A percentile compares a stretch with the other conserved stretches of the same genome.
Evolutionary conservation across 2,797 vertebrate species (phyloP).

Genomic region (Sardinella longiceps): DNA sequence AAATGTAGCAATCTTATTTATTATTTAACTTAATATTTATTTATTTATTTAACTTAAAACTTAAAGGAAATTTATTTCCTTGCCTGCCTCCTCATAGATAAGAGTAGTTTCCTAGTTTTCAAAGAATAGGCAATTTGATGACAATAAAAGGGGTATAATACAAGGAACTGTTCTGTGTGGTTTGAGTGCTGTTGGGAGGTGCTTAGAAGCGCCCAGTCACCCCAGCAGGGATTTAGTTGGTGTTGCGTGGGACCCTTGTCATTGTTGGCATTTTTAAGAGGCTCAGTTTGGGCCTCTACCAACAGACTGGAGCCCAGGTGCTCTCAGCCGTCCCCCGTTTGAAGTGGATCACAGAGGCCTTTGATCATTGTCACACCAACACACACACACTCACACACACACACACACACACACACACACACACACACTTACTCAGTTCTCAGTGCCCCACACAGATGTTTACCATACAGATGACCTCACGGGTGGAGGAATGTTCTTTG

Average conservation of each 20-base stretch:
- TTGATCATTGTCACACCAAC: slow-evolving; percentile 60
- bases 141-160: neutral
- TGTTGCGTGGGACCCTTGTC: slow-evolving; percentile 8
- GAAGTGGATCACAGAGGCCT: slow-evolving; percentile 68
- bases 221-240: slow-evolving; percentile 28
- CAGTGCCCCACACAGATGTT: slow-evolving; percentile 59
- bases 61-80: too few relatives aligned
- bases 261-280: slow-evolving; percentile 14
- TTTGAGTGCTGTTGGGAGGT: neutral
- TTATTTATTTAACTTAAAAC: too few relatives aligned
- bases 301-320: slow-evolving; percentile 61
- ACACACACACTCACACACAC: slow-evolving; percentile 23
- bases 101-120: neutral
- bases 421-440: slow-evolving; percentile 40
- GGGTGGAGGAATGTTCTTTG: slow-evolving; percentile 64
- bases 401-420: slow-evolving; percentile 20
- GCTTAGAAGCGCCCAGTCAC: neutral
- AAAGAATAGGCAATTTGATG: neutral
- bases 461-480: slow-evolving; percentile 72
- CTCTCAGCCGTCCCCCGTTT: slow-evolving; percentile 61
- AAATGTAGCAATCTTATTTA: neutral
- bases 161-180: too few relatives aligned
- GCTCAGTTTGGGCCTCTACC: slow-evolving; percentile 52
- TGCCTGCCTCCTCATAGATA: neutral
- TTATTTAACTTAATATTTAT: too few relatives aligned